Percentiles rank a stretch among this genome's conserved stretches.
Evolutionary conservation across 2,888 invertebrate species (phyloP).

Genomic region (Eupithecia pulchellata): DNA sequence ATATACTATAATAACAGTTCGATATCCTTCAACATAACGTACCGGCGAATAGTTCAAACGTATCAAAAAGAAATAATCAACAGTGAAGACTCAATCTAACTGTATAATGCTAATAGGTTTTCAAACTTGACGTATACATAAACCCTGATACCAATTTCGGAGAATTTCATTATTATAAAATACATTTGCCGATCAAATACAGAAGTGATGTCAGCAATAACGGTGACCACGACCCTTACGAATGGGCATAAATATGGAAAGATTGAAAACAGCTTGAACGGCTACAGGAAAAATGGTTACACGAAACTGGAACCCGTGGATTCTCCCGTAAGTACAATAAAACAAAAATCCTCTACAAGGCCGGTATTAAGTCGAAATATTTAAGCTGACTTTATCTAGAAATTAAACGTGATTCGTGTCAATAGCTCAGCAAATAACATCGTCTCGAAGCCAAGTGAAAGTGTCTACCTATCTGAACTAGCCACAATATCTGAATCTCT

Average conservation of each 20-base stretch:
- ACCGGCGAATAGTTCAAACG: conserved; percentile 40
- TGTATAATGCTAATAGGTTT: neutral
- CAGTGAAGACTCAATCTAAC: neutral
- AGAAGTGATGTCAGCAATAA: conserved; percentile 73
- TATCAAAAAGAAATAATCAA: neutral
- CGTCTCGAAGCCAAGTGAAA: conserved; percentile 50
- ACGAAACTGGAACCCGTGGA: conserved; percentile 63
- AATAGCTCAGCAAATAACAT: conserved; percentile 42
- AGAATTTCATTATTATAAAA: conserved; percentile 40
- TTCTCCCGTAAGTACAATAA: conserved; percentile 62
- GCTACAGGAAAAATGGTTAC: conserved; percentile 76
- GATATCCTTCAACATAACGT: conserved; percentile 43
- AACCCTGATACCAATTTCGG: conserved; percentile 33
- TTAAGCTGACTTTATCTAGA: conserved; percentile 8
- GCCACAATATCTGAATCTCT: conserved; percentile 37
- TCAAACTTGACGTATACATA: conserved; percentile 11
- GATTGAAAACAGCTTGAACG: conserved; percentile 68
- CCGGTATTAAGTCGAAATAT: neutral
- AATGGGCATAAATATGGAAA: conserved; percentile 73
- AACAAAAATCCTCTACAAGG: neutral
- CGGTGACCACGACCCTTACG: conserved; percentile 74
- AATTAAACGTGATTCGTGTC: conserved; percentile 33
- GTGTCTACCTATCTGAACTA: conserved; percentile 42
- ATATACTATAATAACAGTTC: conserved; percentile 33
- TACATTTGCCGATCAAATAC: conserved; percentile 34